Percentiles rank a stretch among this genome's conserved stretches.
Conservation (phyloP, 2,888 invertebrate genomes). For the Caenorhabditis sinica region DNA sequence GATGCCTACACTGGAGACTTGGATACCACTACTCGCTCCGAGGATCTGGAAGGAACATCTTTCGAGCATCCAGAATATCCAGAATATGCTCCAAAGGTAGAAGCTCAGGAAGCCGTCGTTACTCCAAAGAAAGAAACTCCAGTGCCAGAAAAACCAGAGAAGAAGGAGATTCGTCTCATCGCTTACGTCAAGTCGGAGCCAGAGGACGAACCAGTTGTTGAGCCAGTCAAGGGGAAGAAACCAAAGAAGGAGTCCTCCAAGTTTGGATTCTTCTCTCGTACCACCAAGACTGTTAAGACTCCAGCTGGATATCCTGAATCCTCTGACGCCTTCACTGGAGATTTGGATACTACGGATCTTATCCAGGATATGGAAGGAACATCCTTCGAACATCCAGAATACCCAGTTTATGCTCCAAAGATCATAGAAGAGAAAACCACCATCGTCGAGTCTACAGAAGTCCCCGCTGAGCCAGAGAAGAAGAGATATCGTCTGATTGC, state of each 20-base stretch:
- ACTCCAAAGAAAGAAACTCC: conserved; percentile 32
- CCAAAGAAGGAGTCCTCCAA: conserved; percentile 36
- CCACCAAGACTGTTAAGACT: conserved; percentile 37
- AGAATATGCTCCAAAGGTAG: conserved; percentile 40
- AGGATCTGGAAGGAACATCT: conserved; percentile 51
- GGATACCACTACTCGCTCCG: conserved; percentile 29
- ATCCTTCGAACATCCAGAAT: conserved; percentile 45
- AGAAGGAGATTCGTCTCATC: conserved; percentile 48
- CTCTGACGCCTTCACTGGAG: conserved; percentile 50
- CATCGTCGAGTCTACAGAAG: neutral
- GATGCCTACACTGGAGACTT: conserved; percentile 48
- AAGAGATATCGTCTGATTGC: conserved; percentile 45
- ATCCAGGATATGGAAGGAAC: conserved; percentile 42
- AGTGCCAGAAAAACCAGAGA: conserved; percentile 30
- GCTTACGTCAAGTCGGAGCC: conserved; percentile 38
- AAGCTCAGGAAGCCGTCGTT: no score
- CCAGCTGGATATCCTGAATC: conserved; percentile 36
- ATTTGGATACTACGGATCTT: conserved; percentile 39
- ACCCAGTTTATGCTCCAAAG: conserved; percentile 42
- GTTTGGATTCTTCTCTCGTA: conserved; percentile 8
- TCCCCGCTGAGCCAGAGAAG: conserved; percentile 19
- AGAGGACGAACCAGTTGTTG: conserved; percentile 13
- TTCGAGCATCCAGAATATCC: conserved; percentile 43
- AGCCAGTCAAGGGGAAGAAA: conserved; percentile 39
- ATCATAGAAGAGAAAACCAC: no score